A percentile compares a stretch with the other conserved stretches of the same genome.
phyloP scores from a whole-genome alignment of 2,888 invertebrate species.

The Heliconius sara region DNA sequence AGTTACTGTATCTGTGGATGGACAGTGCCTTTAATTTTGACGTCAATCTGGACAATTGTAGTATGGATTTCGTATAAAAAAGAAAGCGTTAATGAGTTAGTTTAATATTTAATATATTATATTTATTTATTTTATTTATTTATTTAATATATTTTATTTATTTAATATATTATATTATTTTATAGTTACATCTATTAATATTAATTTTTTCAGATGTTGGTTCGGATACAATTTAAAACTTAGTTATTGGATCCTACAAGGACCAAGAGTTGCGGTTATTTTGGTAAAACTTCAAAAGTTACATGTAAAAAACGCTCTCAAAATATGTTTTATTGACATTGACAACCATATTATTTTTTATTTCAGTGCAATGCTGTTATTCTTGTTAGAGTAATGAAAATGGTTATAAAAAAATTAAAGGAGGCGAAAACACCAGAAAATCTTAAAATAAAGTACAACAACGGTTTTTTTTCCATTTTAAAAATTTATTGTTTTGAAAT shows the following conservation, averaged over 20 bases:
- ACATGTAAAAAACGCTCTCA: constrained; percentile 52
- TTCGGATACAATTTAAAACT: constrained; percentile 92
- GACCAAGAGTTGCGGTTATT: constrained; percentile 91
- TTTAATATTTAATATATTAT: no score
- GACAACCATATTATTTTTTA: constrained; percentile 35
- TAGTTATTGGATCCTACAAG: constrained; percentile 96
- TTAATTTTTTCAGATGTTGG: constrained; percentile 86
- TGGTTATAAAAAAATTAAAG: constrained; percentile 89
- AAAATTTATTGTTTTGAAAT: not conserved
- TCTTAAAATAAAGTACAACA: constrained; percentile 15
- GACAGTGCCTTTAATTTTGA: constrained; percentile 86
- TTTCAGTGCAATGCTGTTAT: constrained; percentile 90
- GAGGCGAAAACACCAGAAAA: constrained; percentile 89
- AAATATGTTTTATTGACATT: not conserved
- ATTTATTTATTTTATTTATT: no score
- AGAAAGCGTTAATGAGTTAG: constrained; percentile 45
- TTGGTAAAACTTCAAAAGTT: constrained; percentile 81
- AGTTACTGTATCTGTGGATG: constrained; percentile 89
- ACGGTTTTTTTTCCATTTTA: not conserved
- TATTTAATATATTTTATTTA: not conserved
- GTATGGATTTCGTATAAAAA: constrained; percentile 2
- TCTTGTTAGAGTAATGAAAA: constrained; percentile 90
- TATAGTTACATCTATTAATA: not conserved
- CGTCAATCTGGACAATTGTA: constrained; percentile 76
- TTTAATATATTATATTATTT: not conserved